Base-by-base conservation (phyloP, 1,140 invertebrate species). In the Zaprionus africanus region DNA sequence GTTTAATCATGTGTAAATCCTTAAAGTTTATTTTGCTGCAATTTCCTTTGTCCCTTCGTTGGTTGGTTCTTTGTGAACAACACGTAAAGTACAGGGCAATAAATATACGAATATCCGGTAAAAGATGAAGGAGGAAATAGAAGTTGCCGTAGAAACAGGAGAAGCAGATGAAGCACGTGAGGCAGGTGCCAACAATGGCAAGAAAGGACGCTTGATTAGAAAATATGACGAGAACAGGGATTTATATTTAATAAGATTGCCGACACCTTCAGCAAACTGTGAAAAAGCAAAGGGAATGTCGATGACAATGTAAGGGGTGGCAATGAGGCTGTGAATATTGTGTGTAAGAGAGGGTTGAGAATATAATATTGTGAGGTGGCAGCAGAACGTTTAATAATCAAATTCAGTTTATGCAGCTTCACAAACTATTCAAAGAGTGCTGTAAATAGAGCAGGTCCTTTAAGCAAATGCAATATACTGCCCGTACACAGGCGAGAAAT, bases 1-100 rank as follows among this genome's bases (percentile, higher is more conserved):
- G 54, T 71, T 56, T 76, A 76, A 76, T 76, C 73, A 76, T 76
- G 67, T 71, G 73, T 54, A 76, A 76, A 76, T 76, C 73, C 73
- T 64, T 76, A 64, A 71, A 76, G 67, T 76, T 76, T 76, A 64
- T 63, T 65, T 36, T 59, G 5, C 60, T 26, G 61, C 54, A 34
- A 57, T 75, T 75, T 63, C 51, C 57, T 28, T 17, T 36, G 54
- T 60, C 54, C 63, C 12, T n/a, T 19, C 26, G 46, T 54, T 11
- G 26, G 36, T n/a, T 24, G 26, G 36, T n/a, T 24, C 64, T 34
- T 34, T 61, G 31, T 65, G 65, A 75, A 62, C 54, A 59, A 59
- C 60, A 76, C 67, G 60, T 59, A 64, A 64, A 43, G 54, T 60
- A 34, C 60, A 54, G 19, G 54, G 15, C 34, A 54, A 63, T 71